Conservation (phyloP, 1,140 invertebrate genomes). For the Sycobia sp. region DNA sequence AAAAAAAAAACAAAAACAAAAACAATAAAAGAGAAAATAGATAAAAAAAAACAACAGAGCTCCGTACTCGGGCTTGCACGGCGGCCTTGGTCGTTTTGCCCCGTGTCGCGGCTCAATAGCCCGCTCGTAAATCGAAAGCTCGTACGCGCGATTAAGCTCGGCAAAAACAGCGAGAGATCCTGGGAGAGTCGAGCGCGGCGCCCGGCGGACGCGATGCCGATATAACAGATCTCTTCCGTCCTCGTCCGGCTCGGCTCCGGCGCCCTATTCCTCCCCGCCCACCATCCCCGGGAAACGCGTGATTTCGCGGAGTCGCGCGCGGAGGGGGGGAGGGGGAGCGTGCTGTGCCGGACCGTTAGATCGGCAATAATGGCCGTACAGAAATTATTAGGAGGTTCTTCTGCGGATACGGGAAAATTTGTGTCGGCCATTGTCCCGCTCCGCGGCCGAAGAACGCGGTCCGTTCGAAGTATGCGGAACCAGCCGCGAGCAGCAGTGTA, state of each 20-base stretch:
- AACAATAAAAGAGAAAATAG: no score
- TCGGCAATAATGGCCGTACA: conserved; percentile 30
- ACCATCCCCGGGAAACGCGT: not conserved
- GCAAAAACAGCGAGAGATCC: conserved; percentile 26
- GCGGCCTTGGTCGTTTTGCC: not conserved
- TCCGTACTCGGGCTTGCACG: no score
- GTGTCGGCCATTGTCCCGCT: conserved; percentile 2
- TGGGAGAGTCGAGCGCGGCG: no score
- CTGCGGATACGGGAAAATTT: conserved; percentile 21
- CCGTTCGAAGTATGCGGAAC: no score
- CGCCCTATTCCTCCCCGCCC: no score
- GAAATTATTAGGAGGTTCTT: conserved; percentile 32
- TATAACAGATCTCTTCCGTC: no score
- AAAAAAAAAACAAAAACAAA: no score
- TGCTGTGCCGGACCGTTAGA: conserved; percentile 11
- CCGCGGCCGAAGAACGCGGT: no score
- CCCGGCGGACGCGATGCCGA: no score
- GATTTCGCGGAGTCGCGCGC: conserved; percentile 23
- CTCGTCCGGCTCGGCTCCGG: no score
- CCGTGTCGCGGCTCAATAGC: conserved; percentile 11
- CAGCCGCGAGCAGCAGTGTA: not conserved
- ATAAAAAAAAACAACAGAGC: no score
- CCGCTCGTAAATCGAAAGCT: conserved; percentile 31
- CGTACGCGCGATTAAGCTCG: conserved; percentile 26
- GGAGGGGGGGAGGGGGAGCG: no score